Percentiles rank a stretch among this genome's conserved stretches.
These are phyloP conservation scores for Lepus oiostolus DNA, from an alignment of 2,797 vertebrate genomes.

Conservation along the genomic window DNA sequence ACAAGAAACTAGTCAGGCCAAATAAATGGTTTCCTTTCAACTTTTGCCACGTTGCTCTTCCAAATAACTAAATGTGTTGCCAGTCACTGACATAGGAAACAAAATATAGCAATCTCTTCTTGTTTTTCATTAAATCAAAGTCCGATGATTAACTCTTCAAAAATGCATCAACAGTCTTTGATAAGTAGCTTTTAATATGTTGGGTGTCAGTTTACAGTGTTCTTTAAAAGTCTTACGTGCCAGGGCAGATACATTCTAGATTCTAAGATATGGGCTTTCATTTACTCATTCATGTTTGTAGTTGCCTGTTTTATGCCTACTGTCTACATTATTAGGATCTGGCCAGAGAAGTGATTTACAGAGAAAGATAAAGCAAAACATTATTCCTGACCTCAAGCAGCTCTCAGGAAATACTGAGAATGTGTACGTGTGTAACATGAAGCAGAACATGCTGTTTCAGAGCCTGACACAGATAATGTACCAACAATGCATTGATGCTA, in stretches of 20 bases:
- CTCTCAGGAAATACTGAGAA: conserved; percentile 6
- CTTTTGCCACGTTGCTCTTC: conserved; percentile 50
- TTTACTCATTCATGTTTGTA: neutral
- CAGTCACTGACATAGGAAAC: conserved; percentile 46
- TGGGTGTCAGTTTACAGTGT: conserved; percentile 38
- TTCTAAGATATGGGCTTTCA: neutral
- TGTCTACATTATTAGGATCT: neutral
- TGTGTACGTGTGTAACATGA: accelerated
- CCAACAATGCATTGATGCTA: neutral
- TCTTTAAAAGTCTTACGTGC: neutral
- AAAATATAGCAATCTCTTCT: conserved; percentile 47
- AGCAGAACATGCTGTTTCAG: neutral
- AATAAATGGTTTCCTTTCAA: conserved; percentile 60
- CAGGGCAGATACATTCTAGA: conserved; percentile 16
- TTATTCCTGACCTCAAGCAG: neutral
- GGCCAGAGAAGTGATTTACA: neutral
- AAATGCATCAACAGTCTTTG: conserved; percentile 28
- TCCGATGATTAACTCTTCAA: conserved; percentile 27
- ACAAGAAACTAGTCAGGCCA: conserved; percentile 16
- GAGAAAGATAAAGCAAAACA: neutral
- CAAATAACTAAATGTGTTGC: conserved; percentile 4
- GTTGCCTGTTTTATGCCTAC: neutral
- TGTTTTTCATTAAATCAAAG: conserved; percentile 54
- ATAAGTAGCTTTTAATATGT: neutral
- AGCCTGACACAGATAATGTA: neutral